Evolutionary conservation across 2,113 vertebrate species (phyloP), one percentile per base, ranked within the genome.

Genomic region (Patagioenas fasciata): DNA sequence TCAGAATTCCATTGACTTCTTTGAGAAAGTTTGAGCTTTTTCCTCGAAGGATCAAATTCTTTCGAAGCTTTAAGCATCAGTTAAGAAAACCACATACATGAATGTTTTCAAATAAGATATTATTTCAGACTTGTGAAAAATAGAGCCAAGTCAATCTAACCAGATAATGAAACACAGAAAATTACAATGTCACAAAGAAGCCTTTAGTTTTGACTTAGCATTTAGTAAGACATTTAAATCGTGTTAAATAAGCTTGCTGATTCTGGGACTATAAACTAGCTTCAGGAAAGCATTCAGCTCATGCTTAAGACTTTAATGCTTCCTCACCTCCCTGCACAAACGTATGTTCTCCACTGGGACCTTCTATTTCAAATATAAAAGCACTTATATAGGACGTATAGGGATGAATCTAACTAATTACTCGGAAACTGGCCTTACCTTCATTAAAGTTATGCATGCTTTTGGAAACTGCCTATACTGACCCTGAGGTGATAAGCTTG

Each of bases 61-160:
- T 91, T 93, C 50, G 51, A 44, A 94, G 77, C 98, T 98, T 85
- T 79, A 96, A 96, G 24, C 73, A 51, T 13, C 56, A 85, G 85
- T 96, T 88, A 96, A 98, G 95, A 84, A 91, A 82, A 74, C 15
- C 31, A 85, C 64, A 80, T 15, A 70, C 4, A 66, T 9, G 42
- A 23, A 15, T 62, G 40, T 57, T 93, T 88, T 82, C 66, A 91
- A 64, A 42, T 28, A 64, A 69, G 23, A 13, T 28, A 62, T 69
- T 83, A 60, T 20, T 89, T 62, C 47, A 77, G 51, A 66, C 4
- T 42, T 51, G 40, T 70, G 19, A 72, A 65, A 91, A 87, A 19
- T 11, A 61, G 13, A 88, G 34, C 18, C 56, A 74, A 44, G 12
- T 28, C 36, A 67, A 91, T 62, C 53, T 47, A 48, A 89, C 42